These are phyloP conservation scores for Turritopsis rubra DNA, from an alignment of 30 jellyfish, hydroid and myxozoan genomes.

Conservation along the genomic window DNA sequence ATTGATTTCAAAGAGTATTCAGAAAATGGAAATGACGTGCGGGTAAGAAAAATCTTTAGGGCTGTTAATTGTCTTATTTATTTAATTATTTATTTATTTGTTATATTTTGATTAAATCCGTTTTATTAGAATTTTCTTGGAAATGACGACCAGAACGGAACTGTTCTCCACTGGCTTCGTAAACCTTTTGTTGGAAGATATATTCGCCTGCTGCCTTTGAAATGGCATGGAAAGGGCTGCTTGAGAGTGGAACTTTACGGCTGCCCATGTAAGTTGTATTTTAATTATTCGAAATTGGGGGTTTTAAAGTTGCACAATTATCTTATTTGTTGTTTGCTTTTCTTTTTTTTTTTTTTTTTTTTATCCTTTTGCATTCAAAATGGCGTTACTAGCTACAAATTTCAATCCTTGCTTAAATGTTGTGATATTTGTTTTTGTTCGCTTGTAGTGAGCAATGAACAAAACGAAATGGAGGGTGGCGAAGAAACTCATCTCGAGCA, in stretches of 20 bases:
- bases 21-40: constrained; percentile 19
- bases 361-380: too few relatives aligned
- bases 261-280: constrained; percentile 63
- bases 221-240: constrained; percentile 99
- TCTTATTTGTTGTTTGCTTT: background rate
- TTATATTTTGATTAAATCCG: background rate
- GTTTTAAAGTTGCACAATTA: background rate
- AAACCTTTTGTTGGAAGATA: constrained; percentile 49
- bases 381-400: too few relatives aligned
- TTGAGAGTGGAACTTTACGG: constrained; percentile 85
- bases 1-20: constrained; percentile 34
- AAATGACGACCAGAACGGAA: constrained; percentile 93
- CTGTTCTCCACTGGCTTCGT: constrained; percentile 85
- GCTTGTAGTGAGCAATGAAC: background rate
- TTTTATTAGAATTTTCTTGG: constrained; percentile 61
- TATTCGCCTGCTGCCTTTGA: constrained; percentile 69
- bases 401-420: too few relatives aligned
- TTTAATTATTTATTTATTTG: too few relatives aligned
- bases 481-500: constrained; percentile 9
- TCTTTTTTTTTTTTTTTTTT: background rate
- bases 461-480: background rate
- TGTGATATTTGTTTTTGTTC: too few relatives aligned
- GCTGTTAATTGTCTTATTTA: background rate
- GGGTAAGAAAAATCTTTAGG: constrained; percentile 15
- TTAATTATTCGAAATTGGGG: background rate